phyloP scores from a whole-genome alignment of 2,113 vertebrate genomes.

The Aleadryas rufinucha region DNA sequence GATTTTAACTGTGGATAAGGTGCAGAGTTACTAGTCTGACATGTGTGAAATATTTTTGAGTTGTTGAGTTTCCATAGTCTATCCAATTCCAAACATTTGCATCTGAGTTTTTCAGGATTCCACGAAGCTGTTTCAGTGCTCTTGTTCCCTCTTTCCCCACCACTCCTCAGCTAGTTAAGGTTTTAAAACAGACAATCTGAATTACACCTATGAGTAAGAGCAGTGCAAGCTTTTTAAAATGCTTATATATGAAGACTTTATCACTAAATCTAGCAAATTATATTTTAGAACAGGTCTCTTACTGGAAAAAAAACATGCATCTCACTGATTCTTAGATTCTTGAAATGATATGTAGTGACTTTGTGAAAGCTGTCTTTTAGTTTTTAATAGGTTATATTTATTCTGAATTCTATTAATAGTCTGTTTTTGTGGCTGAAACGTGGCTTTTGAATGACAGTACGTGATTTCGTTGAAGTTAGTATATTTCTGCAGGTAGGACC shows the following conservation, averaged over 20 bases:
- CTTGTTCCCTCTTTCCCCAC: accelerated
- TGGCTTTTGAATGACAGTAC: neutral
- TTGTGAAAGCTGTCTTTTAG: neutral
- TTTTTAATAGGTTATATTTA: neutral
- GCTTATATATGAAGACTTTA: neutral
- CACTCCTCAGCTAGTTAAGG: neutral
- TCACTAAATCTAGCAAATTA: neutral
- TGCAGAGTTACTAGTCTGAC: neutral
- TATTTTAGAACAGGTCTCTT: neutral
- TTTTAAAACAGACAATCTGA: neutral
- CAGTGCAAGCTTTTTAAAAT: neutral
- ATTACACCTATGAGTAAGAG: neutral
- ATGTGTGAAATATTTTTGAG: neutral
- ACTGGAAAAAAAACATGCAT: neutral
- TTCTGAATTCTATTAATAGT: neutral
- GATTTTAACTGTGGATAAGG: neutral
- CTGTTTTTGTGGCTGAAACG: neutral
- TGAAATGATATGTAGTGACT: neutral
- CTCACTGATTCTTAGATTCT: neutral
- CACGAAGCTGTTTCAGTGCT: neutral
- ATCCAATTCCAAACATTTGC: neutral
- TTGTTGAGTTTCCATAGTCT: neutral
- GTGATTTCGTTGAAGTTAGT: neutral
- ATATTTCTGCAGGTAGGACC: neutral
- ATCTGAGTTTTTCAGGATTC: neutral